Percentiles rank a stretch among this genome's conserved stretches.
phyloP scores from a whole-genome alignment of 2,888 invertebrate species.

The Anoncus sp. region DNA sequence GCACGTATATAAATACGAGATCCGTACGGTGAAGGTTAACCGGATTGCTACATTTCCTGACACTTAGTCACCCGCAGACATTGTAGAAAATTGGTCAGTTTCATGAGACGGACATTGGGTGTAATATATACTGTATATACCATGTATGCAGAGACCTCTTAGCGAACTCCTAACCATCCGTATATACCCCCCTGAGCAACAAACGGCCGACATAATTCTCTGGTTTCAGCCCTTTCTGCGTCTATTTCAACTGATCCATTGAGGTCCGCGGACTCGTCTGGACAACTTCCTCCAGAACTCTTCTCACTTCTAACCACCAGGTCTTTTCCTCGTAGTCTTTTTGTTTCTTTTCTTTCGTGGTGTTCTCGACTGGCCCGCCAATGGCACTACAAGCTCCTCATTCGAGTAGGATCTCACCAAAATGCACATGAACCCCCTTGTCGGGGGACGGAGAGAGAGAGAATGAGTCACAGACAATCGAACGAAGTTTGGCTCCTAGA shows the following conservation, averaged over 20 bases:
- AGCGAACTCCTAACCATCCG: constrained; percentile 30
- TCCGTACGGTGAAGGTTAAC: constrained; percentile 50
- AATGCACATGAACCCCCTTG: constrained; percentile 50
- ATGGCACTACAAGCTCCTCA: constrained; percentile 43
- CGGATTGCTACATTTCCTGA: constrained; percentile 47
- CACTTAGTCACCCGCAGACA: constrained; percentile 32
- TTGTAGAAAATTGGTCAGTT: constrained; percentile 40
- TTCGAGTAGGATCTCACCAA: constrained; percentile 52
- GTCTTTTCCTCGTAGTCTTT: not conserved
- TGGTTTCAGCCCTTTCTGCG: constrained; percentile 57
- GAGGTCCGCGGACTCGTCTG: constrained; percentile 9
- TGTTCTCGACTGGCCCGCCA: constrained; percentile 8
- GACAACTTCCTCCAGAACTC: constrained; percentile 16
- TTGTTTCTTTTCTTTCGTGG: not conserved
- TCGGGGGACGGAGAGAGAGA: not conserved
- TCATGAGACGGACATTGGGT: constrained; percentile 23
- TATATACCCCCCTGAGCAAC: constrained; percentile 26
- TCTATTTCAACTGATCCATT: constrained; percentile 20
- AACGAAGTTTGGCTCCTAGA: constrained; percentile 41
- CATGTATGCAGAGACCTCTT: constrained; percentile 1
- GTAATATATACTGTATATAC: no score
- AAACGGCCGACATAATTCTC: constrained; percentile 22
- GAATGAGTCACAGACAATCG: constrained; percentile 30
- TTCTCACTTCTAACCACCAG: constrained; percentile 8
- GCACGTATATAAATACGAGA: constrained; percentile 24